Conservation (phyloP, 2,797 vertebrate species). For the Myotis vivesi region DNA sequence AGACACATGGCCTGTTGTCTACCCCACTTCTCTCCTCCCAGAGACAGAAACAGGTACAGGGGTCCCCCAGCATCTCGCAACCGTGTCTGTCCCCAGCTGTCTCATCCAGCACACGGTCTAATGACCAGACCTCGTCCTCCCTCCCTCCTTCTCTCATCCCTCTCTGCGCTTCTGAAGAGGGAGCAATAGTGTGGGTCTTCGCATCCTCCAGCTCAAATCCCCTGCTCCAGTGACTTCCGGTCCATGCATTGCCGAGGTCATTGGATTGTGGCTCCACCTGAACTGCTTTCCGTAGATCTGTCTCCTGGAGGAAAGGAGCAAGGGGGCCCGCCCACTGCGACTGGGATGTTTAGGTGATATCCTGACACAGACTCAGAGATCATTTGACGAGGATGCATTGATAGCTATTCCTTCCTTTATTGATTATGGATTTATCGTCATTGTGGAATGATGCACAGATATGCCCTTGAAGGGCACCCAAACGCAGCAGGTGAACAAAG, state of each 20-base stretch:
- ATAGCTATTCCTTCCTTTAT: not conserved
- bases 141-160: not conserved
- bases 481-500: not conserved
- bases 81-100: not conserved
- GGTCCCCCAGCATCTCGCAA: not conserved
- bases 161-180: not conserved
- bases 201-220: conserved; percentile 27
- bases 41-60: not conserved
- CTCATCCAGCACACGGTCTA: not conserved
- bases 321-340: not conserved
- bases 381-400: not conserved
- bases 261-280: conserved; percentile 50
- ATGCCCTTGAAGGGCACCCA: not conserved
- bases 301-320: not conserved
- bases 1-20: not conserved
- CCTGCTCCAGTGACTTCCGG: conserved; percentile 35
- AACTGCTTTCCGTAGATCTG: conserved; percentile 41
- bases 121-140: not conserved
- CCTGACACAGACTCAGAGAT: not conserved
- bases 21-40: not conserved
- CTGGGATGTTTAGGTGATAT: not conserved
- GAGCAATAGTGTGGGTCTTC: not conserved
- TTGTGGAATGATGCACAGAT: not conserved
- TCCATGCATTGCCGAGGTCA: conserved; percentile 41
- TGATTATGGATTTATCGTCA: not conserved